Conservation (phyloP, 1,140 invertebrate species). For the Drosophila malerkotliana region DNA sequence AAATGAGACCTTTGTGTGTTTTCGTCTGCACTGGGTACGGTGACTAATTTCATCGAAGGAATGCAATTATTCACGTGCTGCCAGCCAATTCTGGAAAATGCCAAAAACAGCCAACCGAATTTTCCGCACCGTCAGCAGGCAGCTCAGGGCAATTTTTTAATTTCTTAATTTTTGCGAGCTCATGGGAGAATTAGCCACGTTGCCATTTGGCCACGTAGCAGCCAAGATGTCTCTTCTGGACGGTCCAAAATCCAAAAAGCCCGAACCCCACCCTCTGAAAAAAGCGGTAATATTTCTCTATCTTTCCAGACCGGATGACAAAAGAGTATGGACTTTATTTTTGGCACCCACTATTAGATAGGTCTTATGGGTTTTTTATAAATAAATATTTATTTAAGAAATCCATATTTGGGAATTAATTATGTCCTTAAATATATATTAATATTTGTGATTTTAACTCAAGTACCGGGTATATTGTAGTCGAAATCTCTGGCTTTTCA, state of each 20-base stretch:
- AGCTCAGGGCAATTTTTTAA: slow-evolving; percentile 79
- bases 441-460: neutral
- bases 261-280: slow-evolving; percentile 3
- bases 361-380: neutral
- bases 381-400: neutral
- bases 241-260: slow-evolving; percentile 1
- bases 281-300: slow-evolving; percentile 68
- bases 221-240: slow-evolving; percentile 53
- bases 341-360: neutral
- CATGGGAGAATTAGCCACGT: slow-evolving; percentile 72
- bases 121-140: slow-evolving; percentile 72
- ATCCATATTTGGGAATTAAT: no score
- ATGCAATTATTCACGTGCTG: slow-evolving; percentile 76
- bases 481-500: slow-evolving; percentile 21
- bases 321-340: neutral
- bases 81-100: slow-evolving; percentile 67
- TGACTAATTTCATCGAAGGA: slow-evolving; percentile 49
- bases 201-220: slow-evolving; percentile 56
- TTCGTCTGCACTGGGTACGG: slow-evolving; percentile 21
- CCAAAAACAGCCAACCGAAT: slow-evolving; percentile 72
- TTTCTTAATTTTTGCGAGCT: slow-evolving; percentile 83
- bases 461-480: slow-evolving; percentile 8
- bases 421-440: neutral
- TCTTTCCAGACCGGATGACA: slow-evolving; percentile 24
- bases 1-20: slow-evolving; percentile 35